Evolutionary conservation across 2,888 invertebrate genomes (phyloP).

Genomic region (Auanema sp.): DNA sequence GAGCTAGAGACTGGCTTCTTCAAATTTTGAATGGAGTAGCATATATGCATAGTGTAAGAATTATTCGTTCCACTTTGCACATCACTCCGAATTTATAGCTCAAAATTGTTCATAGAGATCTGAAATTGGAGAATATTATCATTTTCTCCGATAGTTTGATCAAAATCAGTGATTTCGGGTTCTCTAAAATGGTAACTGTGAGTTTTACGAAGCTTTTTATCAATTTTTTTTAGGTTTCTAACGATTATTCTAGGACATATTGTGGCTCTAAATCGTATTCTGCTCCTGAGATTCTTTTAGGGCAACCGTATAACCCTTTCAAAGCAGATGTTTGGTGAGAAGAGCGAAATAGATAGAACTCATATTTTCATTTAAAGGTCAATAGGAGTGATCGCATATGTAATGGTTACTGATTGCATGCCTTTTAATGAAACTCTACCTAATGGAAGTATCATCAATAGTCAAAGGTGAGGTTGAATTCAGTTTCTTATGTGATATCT

Average conservation of each 20-base stretch:
- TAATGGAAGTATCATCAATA: slow-evolving; percentile 44
- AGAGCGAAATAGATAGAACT: not conserved
- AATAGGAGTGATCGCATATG: slow-evolving; percentile 67
- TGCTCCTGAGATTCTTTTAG: slow-evolving; percentile 65
- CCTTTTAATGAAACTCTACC: slow-evolving; percentile 67
- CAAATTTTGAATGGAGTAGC: slow-evolving; percentile 65
- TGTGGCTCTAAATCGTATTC: slow-evolving; percentile 68
- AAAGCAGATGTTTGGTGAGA: slow-evolving; percentile 67
- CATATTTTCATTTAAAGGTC: slow-evolving; percentile 51
- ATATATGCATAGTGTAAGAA: slow-evolving; percentile 64
- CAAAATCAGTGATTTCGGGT: slow-evolving; percentile 68
- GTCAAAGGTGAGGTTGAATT: slow-evolving; percentile 33
- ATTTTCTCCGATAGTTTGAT: slow-evolving; percentile 64
- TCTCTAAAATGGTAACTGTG: slow-evolving; percentile 64
- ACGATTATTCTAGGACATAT: slow-evolving; percentile 64
- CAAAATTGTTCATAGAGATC: slow-evolving; percentile 67
- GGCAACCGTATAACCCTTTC: slow-evolving; percentile 66
- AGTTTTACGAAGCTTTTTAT: not conserved
- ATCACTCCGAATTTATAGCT: slow-evolving; percentile 21
- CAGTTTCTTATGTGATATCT: not conserved
- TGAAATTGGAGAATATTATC: slow-evolving; percentile 69
- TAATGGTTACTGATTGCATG: slow-evolving; percentile 67
- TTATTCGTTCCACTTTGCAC: too few species aligned
- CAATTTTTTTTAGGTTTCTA: slow-evolving; percentile 11
- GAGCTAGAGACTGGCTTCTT: slow-evolving; percentile 64